Evolutionary conservation across 2,888 invertebrate genomes (phyloP).

Genomic region (Dione juno): DNA sequence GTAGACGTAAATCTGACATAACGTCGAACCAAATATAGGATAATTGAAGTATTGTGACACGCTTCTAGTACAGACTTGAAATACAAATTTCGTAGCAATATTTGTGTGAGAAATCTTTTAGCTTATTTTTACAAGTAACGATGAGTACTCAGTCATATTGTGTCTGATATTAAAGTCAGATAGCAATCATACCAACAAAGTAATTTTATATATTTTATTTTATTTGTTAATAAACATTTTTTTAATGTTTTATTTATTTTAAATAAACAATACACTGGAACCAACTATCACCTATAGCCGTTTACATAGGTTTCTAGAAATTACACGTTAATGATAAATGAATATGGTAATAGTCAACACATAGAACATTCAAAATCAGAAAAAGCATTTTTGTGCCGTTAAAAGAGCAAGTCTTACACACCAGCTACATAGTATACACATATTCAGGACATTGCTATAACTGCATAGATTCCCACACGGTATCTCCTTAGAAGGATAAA

Average conservation of each 20-base stretch:
- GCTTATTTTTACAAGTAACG: too few relatives aligned
- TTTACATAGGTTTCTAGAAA: neutral
- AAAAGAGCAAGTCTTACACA: conserved; percentile 1
- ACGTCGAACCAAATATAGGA: conserved; percentile 32
- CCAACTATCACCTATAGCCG: too few relatives aligned
- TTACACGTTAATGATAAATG: neutral
- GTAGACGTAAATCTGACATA: conserved; percentile 36
- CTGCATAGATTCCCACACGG: conserved; percentile 33
- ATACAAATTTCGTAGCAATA: conserved; percentile 1
- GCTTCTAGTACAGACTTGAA: conserved; percentile 10
- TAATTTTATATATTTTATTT: too few relatives aligned
- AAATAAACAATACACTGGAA: too few relatives aligned
- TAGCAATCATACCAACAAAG: too few relatives aligned
- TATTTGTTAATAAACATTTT: too few relatives aligned
- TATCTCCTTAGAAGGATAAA: conserved; percentile 30
- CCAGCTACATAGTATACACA: conserved; percentile 15
- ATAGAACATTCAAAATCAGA: too few relatives aligned
- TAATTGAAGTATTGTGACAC: conserved; percentile 35
- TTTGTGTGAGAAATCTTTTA: neutral
- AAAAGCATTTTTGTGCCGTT: neutral
- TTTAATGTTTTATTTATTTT: too few relatives aligned
- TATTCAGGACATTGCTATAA: conserved; percentile 11
- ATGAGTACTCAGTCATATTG: too few relatives aligned
- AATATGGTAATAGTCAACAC: too few relatives aligned
- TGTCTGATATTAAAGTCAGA: too few relatives aligned